Evolutionary conservation across 2,797 vertebrate genomes (phyloP).

Genomic region (Loriculus beryllinus): DNA sequence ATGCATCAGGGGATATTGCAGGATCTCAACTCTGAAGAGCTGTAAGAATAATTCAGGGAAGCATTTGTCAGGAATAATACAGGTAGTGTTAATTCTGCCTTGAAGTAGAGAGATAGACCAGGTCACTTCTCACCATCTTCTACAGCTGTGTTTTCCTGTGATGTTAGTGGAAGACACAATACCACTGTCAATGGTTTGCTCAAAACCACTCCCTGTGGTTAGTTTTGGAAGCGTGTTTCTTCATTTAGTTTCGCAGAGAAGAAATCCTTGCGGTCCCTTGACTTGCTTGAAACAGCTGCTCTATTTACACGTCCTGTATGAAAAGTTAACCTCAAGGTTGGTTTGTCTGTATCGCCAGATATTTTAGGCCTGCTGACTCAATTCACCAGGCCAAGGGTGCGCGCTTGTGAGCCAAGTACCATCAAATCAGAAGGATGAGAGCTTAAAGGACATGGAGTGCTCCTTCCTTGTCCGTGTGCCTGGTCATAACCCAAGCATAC

Average conservation of each 20-base stretch:
- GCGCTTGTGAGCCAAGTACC: background rate
- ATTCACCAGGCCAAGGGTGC: background rate
- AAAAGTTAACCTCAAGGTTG: constrained; percentile 21
- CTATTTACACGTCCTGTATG: background rate
- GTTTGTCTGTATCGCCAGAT: constrained; percentile 23
- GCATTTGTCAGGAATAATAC: background rate
- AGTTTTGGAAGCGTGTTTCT: background rate
- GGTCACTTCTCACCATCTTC: background rate
- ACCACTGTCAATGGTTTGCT: background rate
- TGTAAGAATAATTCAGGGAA: background rate
- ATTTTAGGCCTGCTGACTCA: constrained; percentile 52
- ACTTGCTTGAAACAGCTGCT: background rate
- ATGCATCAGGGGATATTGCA: background rate
- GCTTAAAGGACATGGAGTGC: background rate
- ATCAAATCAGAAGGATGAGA: background rate
- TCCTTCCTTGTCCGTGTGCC: background rate
- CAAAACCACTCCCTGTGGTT: background rate
- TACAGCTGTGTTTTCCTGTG: background rate
- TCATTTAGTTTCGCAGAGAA: background rate
- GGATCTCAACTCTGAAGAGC: background rate
- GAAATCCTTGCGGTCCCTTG: background rate
- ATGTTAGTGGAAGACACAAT: background rate
- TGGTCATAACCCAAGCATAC: background rate
- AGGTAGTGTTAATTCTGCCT: background rate
- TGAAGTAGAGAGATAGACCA: background rate